phyloP scores from a whole-genome alignment of 1,140 invertebrate species.

The Apis dorsata region DNA sequence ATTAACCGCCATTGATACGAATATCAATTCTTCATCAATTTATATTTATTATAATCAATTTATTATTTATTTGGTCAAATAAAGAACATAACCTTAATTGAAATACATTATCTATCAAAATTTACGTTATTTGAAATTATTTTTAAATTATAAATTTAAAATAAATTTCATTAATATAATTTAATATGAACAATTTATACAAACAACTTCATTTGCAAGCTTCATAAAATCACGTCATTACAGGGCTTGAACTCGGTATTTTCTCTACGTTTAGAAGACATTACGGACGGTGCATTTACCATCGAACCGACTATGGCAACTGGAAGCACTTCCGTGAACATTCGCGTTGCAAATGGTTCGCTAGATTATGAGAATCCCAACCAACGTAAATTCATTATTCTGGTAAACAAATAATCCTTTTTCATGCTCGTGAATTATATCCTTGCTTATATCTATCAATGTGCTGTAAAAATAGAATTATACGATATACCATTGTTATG shows the following conservation, averaged over 20 bases:
- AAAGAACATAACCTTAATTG: no score
- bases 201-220: neutral
- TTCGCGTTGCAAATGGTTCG: constrained; percentile 89
- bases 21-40: no score
- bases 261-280: constrained; percentile 87
- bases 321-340: constrained; percentile 89
- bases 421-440: neutral
- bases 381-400: constrained; percentile 93
- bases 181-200: neutral
- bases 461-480: neutral
- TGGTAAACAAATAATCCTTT: constrained; percentile 81
- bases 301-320: constrained; percentile 90
- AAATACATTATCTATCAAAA: no score
- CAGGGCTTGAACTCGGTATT: constrained; percentile 91
- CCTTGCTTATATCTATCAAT: neutral
- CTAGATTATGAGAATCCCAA: constrained; percentile 96
- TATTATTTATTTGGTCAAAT: no score
- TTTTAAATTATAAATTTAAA: no score
- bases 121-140: no score
- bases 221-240: constrained; percentile 51
- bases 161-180: neutral
- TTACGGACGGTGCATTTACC: constrained; percentile 87
- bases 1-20: no score
- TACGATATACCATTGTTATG: neutral
- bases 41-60: no score